These are phyloP conservation scores for Protobothrops mucrosquamatus DNA, from an alignment of 2,113 vertebrate genomes.

Conservation along the genomic window DNA sequence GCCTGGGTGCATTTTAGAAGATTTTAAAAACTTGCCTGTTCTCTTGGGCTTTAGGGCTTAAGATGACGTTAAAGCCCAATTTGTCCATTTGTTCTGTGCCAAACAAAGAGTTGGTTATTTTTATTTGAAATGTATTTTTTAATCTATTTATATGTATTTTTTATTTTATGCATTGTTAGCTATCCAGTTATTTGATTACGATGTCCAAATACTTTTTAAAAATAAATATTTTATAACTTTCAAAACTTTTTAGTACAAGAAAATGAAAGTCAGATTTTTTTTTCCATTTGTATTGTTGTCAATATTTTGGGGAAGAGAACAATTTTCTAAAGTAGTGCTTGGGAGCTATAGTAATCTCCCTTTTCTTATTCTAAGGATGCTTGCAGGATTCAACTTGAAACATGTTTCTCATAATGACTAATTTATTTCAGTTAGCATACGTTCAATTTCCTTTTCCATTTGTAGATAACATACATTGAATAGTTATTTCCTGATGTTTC, in stretches of 20 bases:
- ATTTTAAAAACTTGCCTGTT: neutral
- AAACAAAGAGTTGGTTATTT: neutral
- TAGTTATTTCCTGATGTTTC: neutral
- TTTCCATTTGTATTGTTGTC: neutral
- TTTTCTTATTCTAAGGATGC: neutral
- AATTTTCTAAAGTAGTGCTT: no score
- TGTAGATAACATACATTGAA: neutral
- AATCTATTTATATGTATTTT: neutral
- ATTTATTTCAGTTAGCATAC: neutral
- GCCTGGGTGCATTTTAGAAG: neutral
- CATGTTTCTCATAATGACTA: neutral
- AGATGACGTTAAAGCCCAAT: neutral
- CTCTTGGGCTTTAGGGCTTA: neutral
- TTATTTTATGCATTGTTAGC: neutral
- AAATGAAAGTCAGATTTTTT: neutral
- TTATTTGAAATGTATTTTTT: neutral
- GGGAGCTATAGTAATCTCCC: no score
- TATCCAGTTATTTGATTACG: neutral
- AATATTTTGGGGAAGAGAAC: no score
- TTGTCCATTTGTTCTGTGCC: neutral
- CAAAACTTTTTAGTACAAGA: neutral
- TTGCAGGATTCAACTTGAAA: neutral
- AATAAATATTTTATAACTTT: neutral
- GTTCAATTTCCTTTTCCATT: neutral
- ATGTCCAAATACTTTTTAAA: neutral